A percentile compares a stretch with the other conserved stretches of the same genome.
Evolutionary conservation across 2,888 invertebrate species (phyloP).

Genomic region (Bombylius discolor): DNA sequence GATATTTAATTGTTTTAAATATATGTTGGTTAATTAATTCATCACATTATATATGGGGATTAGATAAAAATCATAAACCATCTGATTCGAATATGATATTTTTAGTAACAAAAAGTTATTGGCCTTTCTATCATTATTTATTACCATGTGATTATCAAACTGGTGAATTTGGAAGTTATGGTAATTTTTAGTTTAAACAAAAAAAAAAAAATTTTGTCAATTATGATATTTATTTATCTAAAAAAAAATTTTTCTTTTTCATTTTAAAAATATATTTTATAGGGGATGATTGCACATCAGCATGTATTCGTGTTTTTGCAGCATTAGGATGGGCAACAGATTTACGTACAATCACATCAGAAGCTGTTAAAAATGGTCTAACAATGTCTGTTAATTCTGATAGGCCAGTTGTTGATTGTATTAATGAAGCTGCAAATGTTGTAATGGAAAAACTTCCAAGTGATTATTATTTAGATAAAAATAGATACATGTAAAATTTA

Average conservation of each 20-base stretch:
- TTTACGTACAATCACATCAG: constrained; percentile 49
- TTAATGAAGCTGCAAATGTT: constrained; percentile 39
- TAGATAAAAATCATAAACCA: constrained; percentile 57
- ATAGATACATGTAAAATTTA: constrained; percentile 5
- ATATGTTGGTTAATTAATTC: constrained; percentile 62
- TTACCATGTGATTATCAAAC: constrained; percentile 68
- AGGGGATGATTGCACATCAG: constrained; percentile 50
- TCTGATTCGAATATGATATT: constrained; percentile 62
- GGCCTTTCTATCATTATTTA: constrained; percentile 71
- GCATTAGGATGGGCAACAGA: constrained; percentile 52
- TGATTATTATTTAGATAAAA: constrained; percentile 41
- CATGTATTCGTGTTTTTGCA: constrained; percentile 55
- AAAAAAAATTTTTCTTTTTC: background rate
- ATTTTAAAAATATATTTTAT: constrained; percentile 11
- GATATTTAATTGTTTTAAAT: constrained; percentile 51
- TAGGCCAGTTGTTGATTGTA: constrained; percentile 43
- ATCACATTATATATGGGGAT: constrained; percentile 57
- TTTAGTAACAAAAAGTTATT: constrained; percentile 57
- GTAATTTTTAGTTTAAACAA: constrained; percentile 21
- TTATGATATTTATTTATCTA: background rate
- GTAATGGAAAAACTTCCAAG: constrained; percentile 34
- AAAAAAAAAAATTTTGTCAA: background rate
- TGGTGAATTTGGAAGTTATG: constrained; percentile 69
- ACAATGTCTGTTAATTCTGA: constrained; percentile 44
- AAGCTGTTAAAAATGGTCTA: constrained; percentile 50